Conservation (phyloP, 1,140 invertebrate species). For the Zaprionus capensis region DNA sequence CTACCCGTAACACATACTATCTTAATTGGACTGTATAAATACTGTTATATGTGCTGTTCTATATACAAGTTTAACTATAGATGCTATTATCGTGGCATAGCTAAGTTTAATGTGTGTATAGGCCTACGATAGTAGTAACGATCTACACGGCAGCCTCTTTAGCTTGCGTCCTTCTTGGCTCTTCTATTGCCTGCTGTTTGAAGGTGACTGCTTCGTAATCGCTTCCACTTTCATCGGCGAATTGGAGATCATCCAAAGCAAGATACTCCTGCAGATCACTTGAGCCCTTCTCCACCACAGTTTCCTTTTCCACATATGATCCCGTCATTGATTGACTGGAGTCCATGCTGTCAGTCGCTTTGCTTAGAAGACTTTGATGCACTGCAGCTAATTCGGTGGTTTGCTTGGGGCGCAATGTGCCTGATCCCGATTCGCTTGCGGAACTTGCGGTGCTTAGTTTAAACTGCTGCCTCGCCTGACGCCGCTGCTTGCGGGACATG, state of each 20-base stretch:
- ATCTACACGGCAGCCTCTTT: slow-evolving; percentile 63
- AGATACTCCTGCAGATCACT: slow-evolving; percentile 78
- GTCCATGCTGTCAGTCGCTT: slow-evolving; percentile 51
- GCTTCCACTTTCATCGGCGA: slow-evolving; percentile 85
- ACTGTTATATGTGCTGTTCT: slow-evolving; percentile 22
- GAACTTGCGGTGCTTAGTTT: slow-evolving; percentile 34
- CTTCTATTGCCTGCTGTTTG: slow-evolving; percentile 42
- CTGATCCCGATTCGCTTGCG: slow-evolving; percentile 24
- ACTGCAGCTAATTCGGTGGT: slow-evolving; percentile 45
- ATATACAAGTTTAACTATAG: slow-evolving; percentile 50
- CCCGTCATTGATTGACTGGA: slow-evolving; percentile 70
- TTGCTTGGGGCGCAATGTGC: slow-evolving; percentile 17
- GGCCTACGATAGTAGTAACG: background rate
- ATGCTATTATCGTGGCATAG: background rate
- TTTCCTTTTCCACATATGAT: slow-evolving; percentile 85
- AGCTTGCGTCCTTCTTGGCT: slow-evolving; percentile 18
- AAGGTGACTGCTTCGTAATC: slow-evolving; percentile 69
- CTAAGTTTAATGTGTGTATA: background rate
- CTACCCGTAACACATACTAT: slow-evolving; percentile 50
- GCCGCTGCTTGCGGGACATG: slow-evolving; percentile 72
- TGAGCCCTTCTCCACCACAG: slow-evolving; percentile 84
- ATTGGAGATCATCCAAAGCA: slow-evolving; percentile 85
- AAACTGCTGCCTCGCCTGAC: slow-evolving; percentile 64
- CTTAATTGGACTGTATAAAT: slow-evolving; percentile 24
- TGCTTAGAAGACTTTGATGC: slow-evolving; percentile 36